Conservation (phyloP, 2,888 invertebrate species). For the Rhagonycha lutea region DNA sequence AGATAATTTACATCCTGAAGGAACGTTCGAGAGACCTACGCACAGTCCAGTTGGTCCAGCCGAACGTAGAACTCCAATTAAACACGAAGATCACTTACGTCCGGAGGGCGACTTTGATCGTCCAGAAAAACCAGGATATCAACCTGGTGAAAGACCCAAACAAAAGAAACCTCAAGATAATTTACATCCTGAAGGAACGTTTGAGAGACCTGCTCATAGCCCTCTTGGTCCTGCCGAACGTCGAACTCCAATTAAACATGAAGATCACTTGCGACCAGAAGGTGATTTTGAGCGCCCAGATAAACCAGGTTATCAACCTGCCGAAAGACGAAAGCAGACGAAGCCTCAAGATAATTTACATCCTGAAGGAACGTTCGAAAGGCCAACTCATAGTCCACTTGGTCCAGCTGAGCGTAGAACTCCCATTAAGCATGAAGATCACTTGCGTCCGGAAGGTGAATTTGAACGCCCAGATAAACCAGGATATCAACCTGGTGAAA, state of each 20-base stretch:
- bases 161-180: slow-evolving; percentile 61
- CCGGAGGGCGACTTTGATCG: slow-evolving; percentile 56
- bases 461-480: slow-evolving; percentile 53
- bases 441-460: slow-evolving; percentile 58
- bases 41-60: slow-evolving; percentile 47
- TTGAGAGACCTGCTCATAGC: slow-evolving; percentile 57
- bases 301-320: slow-evolving; percentile 35
- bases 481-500: slow-evolving; percentile 51
- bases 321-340: slow-evolving; percentile 3
- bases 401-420: slow-evolving; percentile 53
- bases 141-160: slow-evolving; percentile 53
- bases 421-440: slow-evolving; percentile 59
- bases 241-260: slow-evolving; percentile 50
- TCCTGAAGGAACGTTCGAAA: slow-evolving; percentile 63
- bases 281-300: slow-evolving; percentile 55
- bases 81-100: slow-evolving; percentile 60
- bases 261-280: slow-evolving; percentile 61
- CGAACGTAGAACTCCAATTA: slow-evolving; percentile 55
- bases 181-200: slow-evolving; percentile 61
- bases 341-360: slow-evolving; percentile 60
- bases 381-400: slow-evolving; percentile 54
- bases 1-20: slow-evolving; percentile 68
- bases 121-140: slow-evolving; percentile 50
- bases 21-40: slow-evolving; percentile 61
- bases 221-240: slow-evolving; percentile 54